Evolutionary conservation across 2,888 invertebrate species (phyloP).

Genomic region (Allophyes oxyacanthae): DNA sequence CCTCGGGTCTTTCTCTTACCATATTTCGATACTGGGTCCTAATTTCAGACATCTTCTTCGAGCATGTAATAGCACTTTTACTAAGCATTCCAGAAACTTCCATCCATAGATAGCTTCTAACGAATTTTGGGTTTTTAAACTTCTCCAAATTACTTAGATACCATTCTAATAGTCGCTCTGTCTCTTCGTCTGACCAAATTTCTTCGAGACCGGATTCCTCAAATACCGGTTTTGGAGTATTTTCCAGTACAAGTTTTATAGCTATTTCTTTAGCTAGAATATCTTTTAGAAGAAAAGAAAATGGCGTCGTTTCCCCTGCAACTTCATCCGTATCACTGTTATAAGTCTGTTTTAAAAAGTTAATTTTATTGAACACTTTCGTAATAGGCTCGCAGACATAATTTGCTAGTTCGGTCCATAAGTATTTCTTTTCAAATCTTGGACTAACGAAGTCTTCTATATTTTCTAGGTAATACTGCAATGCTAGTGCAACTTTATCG

Average conservation of each 20-base stretch:
- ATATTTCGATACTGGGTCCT: slow-evolving; percentile 78
- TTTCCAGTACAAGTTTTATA: slow-evolving; percentile 65
- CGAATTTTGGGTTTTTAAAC: slow-evolving; percentile 82
- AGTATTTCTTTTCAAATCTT: slow-evolving; percentile 77
- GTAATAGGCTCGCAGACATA: slow-evolving; percentile 69
- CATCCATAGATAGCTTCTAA: slow-evolving; percentile 80
- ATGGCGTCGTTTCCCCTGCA: slow-evolving; percentile 57
- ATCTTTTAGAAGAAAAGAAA: slow-evolving; percentile 66
- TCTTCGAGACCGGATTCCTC: slow-evolving; percentile 59
- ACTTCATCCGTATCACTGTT: slow-evolving; percentile 62
- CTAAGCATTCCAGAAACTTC: slow-evolving; percentile 74
- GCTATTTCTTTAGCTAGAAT: slow-evolving; percentile 69
- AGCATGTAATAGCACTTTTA: slow-evolving; percentile 79
- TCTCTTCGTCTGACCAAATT: slow-evolving; percentile 76
- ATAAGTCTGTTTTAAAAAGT: slow-evolving; percentile 76
- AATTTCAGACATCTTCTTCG: slow-evolving; percentile 83
- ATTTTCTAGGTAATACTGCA: slow-evolving; percentile 77
- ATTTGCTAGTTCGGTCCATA: slow-evolving; percentile 79
- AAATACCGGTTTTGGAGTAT: slow-evolving; percentile 54
- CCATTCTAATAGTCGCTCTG: slow-evolving; percentile 76
- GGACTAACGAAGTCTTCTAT: slow-evolving; percentile 80
- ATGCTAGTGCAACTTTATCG: slow-evolving; percentile 70
- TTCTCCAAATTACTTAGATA: slow-evolving; percentile 82
- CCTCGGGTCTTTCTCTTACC: slow-evolving; percentile 73
- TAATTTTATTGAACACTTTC: slow-evolving; percentile 78